phyloP scores from a whole-genome alignment of 2,113 vertebrate species.

The Neodon shergylaensis region DNA sequence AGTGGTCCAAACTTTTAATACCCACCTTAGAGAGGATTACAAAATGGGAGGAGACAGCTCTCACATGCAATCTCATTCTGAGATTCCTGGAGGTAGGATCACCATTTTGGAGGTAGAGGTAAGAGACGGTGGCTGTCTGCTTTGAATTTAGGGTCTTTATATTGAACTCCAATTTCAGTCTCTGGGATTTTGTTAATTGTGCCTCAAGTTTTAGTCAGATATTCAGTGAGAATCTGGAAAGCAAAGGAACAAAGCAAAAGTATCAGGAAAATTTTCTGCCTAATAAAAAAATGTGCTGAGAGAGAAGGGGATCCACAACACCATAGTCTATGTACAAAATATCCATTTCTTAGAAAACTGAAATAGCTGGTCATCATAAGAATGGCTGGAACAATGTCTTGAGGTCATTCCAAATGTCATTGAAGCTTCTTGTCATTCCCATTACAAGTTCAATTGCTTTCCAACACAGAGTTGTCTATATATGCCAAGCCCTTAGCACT shows the following conservation, averaged over 20 bases:
- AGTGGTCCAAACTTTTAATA: too few species aligned
- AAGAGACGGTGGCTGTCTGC: too few species aligned
- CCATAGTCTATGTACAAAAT: rapidly evolving
- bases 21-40: too few species aligned
- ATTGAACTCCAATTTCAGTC: too few species aligned
- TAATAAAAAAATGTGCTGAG: neutral
- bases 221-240: neutral
- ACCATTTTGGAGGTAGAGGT: too few species aligned
- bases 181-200: too few species aligned
- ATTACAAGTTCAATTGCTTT: neutral
- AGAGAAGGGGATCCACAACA: neutral
- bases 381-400: neutral
- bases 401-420: neutral
- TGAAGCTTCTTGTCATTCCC: neutral
- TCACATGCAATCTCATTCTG: too few species aligned
- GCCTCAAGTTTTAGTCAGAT: neutral
- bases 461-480: neutral
- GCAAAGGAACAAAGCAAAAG: neutral
- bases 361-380: neutral
- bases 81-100: too few species aligned
- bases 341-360: neutral
- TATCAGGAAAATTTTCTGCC: neutral
- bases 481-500: neutral
- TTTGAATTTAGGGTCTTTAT: too few species aligned
- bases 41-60: too few species aligned